Evolutionary conservation across 1,140 invertebrate species (phyloP), one percentile per base, ranked within the genome.

Genomic region (Lanistes nyassanus): DNA sequence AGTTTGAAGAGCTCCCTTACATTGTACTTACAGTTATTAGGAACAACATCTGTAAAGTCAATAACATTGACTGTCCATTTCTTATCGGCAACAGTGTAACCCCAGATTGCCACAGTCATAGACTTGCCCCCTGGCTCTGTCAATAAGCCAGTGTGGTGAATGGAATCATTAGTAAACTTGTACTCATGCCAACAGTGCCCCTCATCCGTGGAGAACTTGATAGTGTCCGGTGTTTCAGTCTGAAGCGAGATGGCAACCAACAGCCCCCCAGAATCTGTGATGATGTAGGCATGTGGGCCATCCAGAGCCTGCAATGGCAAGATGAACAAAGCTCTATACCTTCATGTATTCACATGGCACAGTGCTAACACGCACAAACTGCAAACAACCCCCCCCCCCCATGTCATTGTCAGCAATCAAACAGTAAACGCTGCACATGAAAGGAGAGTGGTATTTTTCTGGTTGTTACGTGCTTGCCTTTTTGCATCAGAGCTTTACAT

Each of bases 141-240:
- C 58, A 89, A 67, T 47, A 98, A 92, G 16, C 96, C 97, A 39
- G 95, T 97, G 84, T 97, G 97, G 51, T 95, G 96, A 0, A 96
- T 94, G 88, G 96, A 94, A 78, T 88, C 81, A 7, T 83, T 60
- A 4, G 88, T 87, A 69, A 84, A 89, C 47, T 85, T 76, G 77
- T 88, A 87, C 21, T 81, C 80, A 72, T 87, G 86, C 88, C 88
- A 89, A 74, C 88, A 89, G 29, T 79, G 76, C 7, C 88, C 88
- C 60, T 84, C 84, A 71, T 89, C 87, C 29, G 85, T 83, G 6
- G 86, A 87, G 76, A 88, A 89, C 76, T 88, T 88, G 47, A 89
- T 72, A 16, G 96, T 84, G 81, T 96, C 94, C 0, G 96, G 97
- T 86, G 95, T 96, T 86, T 95, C 94, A 91, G 92, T 68, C 91